Percentiles rank a stretch among this genome's conserved stretches.
Conservation (phyloP, 2,113 vertebrate species). For the Micronisus gabar region DNA sequence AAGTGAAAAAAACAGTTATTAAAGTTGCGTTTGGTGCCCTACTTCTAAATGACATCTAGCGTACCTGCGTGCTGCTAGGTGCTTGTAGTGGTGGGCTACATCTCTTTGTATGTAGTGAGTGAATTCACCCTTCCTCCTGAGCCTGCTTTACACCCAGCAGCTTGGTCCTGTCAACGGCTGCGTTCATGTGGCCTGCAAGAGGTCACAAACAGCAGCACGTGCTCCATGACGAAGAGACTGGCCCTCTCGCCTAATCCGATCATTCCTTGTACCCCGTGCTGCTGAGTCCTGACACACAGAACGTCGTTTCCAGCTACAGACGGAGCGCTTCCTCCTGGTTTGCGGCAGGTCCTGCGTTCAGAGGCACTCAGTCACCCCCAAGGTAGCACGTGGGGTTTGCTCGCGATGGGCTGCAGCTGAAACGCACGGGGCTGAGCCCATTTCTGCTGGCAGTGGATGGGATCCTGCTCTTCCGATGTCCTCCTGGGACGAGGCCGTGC, state of each 20-base stretch:
- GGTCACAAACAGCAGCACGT: background rate
- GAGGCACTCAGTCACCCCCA: background rate
- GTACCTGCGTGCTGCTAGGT: background rate
- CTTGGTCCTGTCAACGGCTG: background rate
- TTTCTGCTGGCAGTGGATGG: background rate
- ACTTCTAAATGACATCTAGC: background rate
- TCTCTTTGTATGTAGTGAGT: background rate
- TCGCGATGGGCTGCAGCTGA: background rate
- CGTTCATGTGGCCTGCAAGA: background rate
- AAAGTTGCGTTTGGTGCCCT: background rate
- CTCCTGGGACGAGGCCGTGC: background rate
- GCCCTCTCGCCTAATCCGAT: rapidly evolving
- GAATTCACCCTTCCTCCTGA: background rate
- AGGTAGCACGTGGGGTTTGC: rapidly evolving
- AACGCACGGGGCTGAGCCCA: background rate
- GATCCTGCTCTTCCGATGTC: background rate
- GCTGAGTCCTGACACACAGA: background rate
- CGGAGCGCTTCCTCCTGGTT: background rate
- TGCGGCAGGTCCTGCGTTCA: background rate
- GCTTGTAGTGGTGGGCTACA: rapidly evolving
- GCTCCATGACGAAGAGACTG: background rate
- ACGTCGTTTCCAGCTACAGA: background rate
- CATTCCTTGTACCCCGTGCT: too few relatives aligned
- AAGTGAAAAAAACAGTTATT: background rate
- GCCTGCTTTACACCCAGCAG: background rate